Base-by-base conservation (phyloP, 2,797 vertebrate genomes). In the Zalophus californianus region DNA sequence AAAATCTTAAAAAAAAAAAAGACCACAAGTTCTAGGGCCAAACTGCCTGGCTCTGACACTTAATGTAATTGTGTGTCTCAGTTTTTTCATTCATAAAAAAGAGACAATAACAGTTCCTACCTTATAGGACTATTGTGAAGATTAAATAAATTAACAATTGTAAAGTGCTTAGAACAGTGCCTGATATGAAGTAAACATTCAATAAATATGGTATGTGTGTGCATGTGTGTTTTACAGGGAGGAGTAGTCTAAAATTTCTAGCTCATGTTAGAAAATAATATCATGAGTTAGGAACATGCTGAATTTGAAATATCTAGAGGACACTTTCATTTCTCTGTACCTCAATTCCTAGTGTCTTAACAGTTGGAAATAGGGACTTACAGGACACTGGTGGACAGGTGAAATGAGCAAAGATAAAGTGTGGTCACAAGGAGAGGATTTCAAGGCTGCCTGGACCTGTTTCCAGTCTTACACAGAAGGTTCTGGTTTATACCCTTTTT, bases 61-160 rank as follows among this genome's bases (percentile, higher is more conserved):
- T 70, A 85, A 82, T 58, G 58, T 56, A 83, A 64, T 29, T 75
- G 50, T 89, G 16, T 48, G 20, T 25, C 58, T 94, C 70, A 13
- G 44, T 88, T 93, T 73, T 48, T 38, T 93, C 35, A 82, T 25
- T 21, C 7, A 66, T 70, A 56, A 83, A 77, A 91, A 87, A 41
- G 62, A 73, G 8, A 64, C 41, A 70, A 90, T 58, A 90, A 80
- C 20, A 64, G 20, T 58, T 95, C n/a, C 44, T 85, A 92, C 72
- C 12, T 90, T 32, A 73, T 35, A 27, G 9, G 21, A 92, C 41
- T 73, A 56, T 18, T 64, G n/a, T 90, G 52, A 90, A 35, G 48
- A 88, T 68, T 88, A 92, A 83, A 70, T n/a, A 66, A 90, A 90
- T 83, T 80, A 91, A 79, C 18, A 68, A 91, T 35, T 21, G 9